Conservation (phyloP, 2,797 vertebrate species). For the Glossophaga mutica region DNA sequence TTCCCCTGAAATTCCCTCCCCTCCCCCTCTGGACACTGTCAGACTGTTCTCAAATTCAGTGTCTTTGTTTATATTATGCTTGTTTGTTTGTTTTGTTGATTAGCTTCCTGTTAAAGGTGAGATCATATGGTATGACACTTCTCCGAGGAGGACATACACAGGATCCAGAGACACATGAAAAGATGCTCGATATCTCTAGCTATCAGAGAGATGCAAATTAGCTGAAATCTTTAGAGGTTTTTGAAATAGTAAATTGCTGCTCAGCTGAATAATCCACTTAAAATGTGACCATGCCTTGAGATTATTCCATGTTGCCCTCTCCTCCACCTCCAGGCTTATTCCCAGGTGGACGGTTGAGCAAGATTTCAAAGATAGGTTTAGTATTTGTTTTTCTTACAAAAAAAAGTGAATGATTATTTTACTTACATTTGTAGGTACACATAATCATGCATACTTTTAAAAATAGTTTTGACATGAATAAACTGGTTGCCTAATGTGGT, state of each 20-base stretch:
- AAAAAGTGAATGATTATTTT: not conserved
- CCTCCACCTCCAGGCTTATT: not conserved
- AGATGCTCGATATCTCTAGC: too few species aligned
- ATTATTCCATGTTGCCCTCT: rapidly evolving
- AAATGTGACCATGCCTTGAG: not conserved
- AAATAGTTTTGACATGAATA: not conserved
- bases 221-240: not conserved
- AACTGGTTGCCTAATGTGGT: not conserved
- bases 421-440: not conserved
- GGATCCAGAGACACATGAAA: too few species aligned
- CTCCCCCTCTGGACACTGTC: too few species aligned
- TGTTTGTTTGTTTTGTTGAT: too few species aligned
- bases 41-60: too few species aligned
- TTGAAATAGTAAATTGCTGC: not conserved
- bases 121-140: too few species aligned
- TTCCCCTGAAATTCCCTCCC: too few species aligned
- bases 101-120: too few species aligned
- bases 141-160: too few species aligned
- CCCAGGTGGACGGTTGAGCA: not conserved
- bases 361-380: not conserved
- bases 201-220: too few species aligned
- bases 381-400: not conserved
- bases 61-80: too few species aligned
- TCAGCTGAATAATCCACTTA: not conserved
- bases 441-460: not conserved